Evolutionary conservation across 2,888 invertebrate genomes (phyloP), one percentile per base, ranked within the genome.

Genomic region (Poecilus cupreus): DNA sequence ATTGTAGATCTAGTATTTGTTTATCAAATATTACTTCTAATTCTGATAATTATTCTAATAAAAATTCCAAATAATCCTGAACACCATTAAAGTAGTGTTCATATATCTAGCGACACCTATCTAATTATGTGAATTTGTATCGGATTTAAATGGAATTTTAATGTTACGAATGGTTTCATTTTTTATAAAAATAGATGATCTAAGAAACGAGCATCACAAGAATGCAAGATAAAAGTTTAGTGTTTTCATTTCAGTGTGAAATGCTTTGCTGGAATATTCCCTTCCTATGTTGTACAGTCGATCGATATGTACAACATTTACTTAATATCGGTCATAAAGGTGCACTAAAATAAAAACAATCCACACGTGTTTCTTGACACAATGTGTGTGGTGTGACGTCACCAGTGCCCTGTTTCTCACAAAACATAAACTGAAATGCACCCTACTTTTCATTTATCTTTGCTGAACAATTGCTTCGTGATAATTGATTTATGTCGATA

Each of bases 91-190:
- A 64, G 16, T 37, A 68, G 16, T 37, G n/a, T 32, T 18, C 37
- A 68, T 68, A 68, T 68, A 37, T 68, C 64, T 37, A 68, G 37
- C 37, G 20, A 68, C 37, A 39, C 64, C 37, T 37, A 68, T 3
- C 3, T 64, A 68, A 68, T 68, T 68, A 37, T 20, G 18, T 37
- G 32, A 16, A 60, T 68, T 68, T 68, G 37, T 68, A 68, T 68
- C 64, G 18, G 64, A 64, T 64, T 64, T 37, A 64, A 64, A 64
- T 64, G 64, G 64, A 64, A 64, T 64, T 64, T 64, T 64, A 64
- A 64, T 64, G 64, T 64, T 18, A 32, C 64, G 64, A 64, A 64
- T n/a, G 37, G 16, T 32, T 64, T 64, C 37, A 37, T 64, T 64
- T 64, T 60, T 64, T 37, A 57, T 57, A 64, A 64, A 64, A 64